These are phyloP conservation scores for Todus mexicanus DNA, from an alignment of 2,797 vertebrate genomes.

Conservation along the genomic window DNA sequence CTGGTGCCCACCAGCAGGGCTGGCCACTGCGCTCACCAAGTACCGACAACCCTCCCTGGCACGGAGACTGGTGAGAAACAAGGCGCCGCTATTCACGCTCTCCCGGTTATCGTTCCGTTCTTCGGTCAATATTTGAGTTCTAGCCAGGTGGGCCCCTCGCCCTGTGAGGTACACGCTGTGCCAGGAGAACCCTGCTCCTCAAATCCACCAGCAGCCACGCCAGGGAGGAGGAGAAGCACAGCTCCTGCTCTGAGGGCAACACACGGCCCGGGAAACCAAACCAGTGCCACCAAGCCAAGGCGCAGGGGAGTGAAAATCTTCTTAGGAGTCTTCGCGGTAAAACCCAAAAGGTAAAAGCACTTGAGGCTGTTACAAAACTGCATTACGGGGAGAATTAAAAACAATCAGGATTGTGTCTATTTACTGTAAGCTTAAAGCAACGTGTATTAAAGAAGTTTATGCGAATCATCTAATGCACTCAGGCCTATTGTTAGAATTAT, in stretches of 20 bases:
- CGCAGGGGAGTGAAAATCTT: not conserved
- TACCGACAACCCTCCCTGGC: not conserved
- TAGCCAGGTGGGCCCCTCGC: not conserved
- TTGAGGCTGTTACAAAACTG: conserved; percentile 42
- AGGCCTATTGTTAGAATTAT: conserved; percentile 70
- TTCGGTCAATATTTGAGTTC: conserved; percentile 64
- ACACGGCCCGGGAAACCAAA: not conserved
- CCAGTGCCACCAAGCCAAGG: not conserved
- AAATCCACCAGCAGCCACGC: not conserved
- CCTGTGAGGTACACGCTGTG: conserved; percentile 10
- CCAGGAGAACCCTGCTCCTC: not conserved
- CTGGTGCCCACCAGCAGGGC: accelerated
- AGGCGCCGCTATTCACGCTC: not conserved
- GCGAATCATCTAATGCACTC: conserved; percentile 70
- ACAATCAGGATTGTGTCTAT: conserved; percentile 63
- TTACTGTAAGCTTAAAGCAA: conserved; percentile 66
- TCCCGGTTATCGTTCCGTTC: not conserved
- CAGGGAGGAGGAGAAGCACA: not conserved
- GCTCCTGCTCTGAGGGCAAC: not conserved
- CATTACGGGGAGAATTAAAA: conserved; percentile 22
- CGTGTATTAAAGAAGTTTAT: conserved; percentile 70
- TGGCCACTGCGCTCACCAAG: accelerated
- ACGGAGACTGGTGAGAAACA: not conserved
- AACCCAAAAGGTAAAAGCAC: conserved; percentile 49
- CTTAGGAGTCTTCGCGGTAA: not conserved